These are phyloP conservation scores for Bolborhynchus lineola DNA, from an alignment of 2,113 vertebrate genomes.

Conservation along the genomic window DNA sequence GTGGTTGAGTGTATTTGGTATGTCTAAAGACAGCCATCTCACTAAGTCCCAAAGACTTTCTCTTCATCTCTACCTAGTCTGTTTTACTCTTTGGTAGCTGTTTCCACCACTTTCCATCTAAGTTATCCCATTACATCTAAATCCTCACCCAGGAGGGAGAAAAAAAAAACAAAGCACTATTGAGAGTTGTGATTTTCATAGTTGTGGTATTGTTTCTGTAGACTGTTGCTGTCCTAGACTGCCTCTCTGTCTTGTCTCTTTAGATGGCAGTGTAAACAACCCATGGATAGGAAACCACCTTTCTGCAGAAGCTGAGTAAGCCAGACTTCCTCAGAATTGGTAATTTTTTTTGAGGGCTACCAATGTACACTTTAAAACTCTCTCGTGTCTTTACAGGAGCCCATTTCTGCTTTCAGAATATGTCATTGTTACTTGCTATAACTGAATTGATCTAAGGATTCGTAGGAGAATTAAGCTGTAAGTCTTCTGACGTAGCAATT, in stretches of 20 bases:
- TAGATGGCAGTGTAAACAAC: neutral
- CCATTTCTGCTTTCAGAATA: neutral
- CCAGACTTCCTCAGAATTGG: neutral
- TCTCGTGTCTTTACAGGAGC: neutral
- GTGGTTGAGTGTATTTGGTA: neutral
- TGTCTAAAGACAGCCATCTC: neutral
- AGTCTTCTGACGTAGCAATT: constrained; percentile 1
- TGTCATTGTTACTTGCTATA: neutral
- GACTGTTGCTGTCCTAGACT: neutral
- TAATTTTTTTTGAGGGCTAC: neutral
- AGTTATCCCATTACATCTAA: neutral
- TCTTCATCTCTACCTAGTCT: neutral
- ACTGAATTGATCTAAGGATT: neutral
- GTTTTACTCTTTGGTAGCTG: neutral
- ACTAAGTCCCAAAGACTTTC: neutral
- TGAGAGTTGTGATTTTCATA: neutral
- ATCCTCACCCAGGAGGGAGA: neutral
- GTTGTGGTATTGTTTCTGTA: neutral
- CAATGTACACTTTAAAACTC: neutral
- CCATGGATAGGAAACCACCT: neutral
- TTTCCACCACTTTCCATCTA: neutral
- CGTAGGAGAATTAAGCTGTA: constrained; percentile 20
- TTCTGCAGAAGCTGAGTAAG: neutral
- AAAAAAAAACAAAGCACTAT: accelerated
- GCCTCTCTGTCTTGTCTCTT: neutral